phyloP scores from a whole-genome alignment of 2,888 invertebrate genomes.

The Minunthozetes semirufus region DNA sequence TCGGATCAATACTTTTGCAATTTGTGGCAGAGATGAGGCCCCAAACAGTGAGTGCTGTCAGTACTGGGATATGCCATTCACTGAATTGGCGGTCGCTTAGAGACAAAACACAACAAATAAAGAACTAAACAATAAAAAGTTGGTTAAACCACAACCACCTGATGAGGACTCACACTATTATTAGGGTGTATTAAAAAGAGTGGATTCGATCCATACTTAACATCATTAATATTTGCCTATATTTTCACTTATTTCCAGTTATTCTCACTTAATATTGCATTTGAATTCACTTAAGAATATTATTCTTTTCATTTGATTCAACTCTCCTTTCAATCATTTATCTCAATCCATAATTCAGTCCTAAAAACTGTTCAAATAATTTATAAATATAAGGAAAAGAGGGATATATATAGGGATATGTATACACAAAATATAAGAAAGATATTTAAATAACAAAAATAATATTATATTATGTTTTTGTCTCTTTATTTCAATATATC shows the following conservation, averaged over 20 bases:
- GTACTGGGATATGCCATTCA: conserved; percentile 7
- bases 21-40: background rate
- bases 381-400: too few species aligned
- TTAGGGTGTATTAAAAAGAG: background rate
- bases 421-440: too few species aligned
- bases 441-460: background rate
- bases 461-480: background rate
- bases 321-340: background rate
- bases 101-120: conserved; percentile 18
- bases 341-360: background rate
- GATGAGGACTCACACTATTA: conserved; percentile 5
- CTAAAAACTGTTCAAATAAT: background rate
- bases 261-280: too few species aligned
- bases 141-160: conserved; percentile 20
- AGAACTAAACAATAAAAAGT: conserved; percentile 14
- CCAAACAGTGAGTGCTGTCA: background rate
- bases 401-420: too few species aligned
- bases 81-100: background rate
- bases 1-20: conserved; percentile 21
- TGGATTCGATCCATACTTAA: conserved; percentile 10
- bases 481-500: background rate
- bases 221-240: conserved; percentile 17
- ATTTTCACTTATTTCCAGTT: too few species aligned
- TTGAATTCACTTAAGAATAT: background rate
- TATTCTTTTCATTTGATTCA: background rate